Conservation (phyloP, 2,888 invertebrate species). For the Axea sp. region DNA sequence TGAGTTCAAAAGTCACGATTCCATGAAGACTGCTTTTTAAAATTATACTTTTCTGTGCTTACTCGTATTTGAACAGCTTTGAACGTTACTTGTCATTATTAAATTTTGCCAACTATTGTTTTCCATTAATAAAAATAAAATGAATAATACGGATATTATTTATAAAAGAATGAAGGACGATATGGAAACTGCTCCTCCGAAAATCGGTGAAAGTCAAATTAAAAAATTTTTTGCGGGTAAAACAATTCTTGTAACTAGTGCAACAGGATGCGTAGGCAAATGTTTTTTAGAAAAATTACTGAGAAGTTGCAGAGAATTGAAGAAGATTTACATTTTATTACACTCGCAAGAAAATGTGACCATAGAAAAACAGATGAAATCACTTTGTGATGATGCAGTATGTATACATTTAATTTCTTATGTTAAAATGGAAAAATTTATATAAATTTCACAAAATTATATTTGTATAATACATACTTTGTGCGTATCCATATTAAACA, state of each 20-base stretch:
- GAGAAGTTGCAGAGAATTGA: slow-evolving; percentile 64
- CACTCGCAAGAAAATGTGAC: slow-evolving; percentile 43
- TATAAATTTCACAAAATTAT: no score
- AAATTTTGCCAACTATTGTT: no score
- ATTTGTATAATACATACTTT: no score
- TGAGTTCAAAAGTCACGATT: slow-evolving; percentile 53
- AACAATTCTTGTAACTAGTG: slow-evolving; percentile 68
- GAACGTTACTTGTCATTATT: slow-evolving; percentile 7
- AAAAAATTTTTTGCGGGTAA: slow-evolving; percentile 66
- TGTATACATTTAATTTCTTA: slow-evolving; percentile 17
- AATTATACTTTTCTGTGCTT: slow-evolving; percentile 31
- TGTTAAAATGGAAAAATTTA: no score
- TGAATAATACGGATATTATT: slow-evolving; percentile 64
- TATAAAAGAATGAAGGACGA: slow-evolving; percentile 65
- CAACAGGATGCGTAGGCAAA: slow-evolving; percentile 68
- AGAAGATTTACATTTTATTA: slow-evolving; percentile 66
- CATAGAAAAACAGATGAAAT: slow-evolving; percentile 54
- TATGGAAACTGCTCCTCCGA: slow-evolving; percentile 31
- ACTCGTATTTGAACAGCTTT: slow-evolving; percentile 16
- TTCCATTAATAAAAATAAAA: not conserved
- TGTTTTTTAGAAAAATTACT: slow-evolving; percentile 68
- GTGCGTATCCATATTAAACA: no score
- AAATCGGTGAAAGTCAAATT: slow-evolving; percentile 63
- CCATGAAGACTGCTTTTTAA: slow-evolving; percentile 28
- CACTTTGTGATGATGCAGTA: slow-evolving; percentile 64